Percentiles rank a stretch among this genome's conserved stretches.
Evolutionary conservation across 2,113 vertebrate genomes (phyloP).

Genomic region (Empidonax alnorum): DNA sequence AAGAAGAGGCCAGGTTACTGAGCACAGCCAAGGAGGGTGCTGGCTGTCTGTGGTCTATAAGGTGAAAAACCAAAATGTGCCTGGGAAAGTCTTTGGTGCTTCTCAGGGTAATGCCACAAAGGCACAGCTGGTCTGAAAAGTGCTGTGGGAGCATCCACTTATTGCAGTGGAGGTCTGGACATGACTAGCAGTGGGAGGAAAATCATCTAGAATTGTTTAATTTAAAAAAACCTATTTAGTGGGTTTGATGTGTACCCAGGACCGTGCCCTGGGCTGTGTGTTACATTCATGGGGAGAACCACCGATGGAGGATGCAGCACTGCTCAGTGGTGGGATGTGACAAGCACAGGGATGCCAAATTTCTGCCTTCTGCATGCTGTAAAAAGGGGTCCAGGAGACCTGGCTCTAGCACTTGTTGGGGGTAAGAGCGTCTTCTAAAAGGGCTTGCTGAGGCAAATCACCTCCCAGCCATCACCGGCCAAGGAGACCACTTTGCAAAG

Average conservation of each 20-base stretch:
- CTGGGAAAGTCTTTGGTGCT: background rate
- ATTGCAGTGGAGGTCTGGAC: background rate
- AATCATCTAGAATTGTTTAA: background rate
- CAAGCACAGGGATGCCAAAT: background rate
- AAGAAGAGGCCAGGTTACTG: background rate
- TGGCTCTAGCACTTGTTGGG: background rate
- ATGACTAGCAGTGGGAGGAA: background rate
- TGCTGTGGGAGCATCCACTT: background rate
- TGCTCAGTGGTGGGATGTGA: background rate
- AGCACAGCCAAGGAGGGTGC: background rate
- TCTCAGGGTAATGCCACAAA: background rate
- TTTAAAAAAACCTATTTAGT: background rate
- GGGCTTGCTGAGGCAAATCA: background rate
- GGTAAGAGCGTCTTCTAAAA: background rate
- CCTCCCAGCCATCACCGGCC: background rate
- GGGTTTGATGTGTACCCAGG: background rate
- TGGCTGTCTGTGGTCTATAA: background rate
- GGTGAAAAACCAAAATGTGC: background rate
- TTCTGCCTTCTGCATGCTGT: background rate
- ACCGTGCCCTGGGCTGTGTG: fast-evolving
- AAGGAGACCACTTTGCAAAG: background rate
- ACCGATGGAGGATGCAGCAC: fast-evolving
- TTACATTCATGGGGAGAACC: background rate
- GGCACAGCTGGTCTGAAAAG: background rate
- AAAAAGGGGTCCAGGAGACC: background rate